Base-by-base conservation (phyloP, 2,113 vertebrate species). In the Copsychus sechellarum region DNA sequence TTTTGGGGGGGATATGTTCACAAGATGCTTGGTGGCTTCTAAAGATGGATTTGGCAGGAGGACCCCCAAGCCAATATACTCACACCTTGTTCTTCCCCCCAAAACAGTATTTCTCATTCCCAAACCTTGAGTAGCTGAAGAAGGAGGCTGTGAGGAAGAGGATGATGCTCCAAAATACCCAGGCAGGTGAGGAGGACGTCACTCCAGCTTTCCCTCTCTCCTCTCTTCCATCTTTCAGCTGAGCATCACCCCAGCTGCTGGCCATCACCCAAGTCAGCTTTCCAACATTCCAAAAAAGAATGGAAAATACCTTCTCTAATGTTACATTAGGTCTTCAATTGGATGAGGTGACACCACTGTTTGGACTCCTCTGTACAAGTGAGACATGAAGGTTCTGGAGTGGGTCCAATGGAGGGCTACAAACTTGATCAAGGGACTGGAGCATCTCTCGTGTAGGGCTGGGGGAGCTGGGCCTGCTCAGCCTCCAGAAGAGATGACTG, bases 61-160 rank as follows among this genome's bases (percentile, higher is more conserved):
- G 14, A 61, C 2, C 12, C 14, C n/a, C 12, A 38, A 61, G 38
- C 28, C 38, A 70, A 24, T 6, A 28, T 38, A 28, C 17, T 50
- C 21, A 50, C 14, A 36, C 6, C 11, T 70, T 54, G 9, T 16
- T 61, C 26, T 11, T 1, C 1, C 8, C 15, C 19, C 4, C 2
- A 11, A 38, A 70, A 1, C 28, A 24, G 15, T 16, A n/a, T 40
- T 54, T 61, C 20, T 54, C 6, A n/a, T 29, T 62, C 8, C 16
- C 40, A 70, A 17, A 62, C 8, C 20, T 24, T 54, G 8, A 28
- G 3, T 13, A 9, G 10, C 15, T 54, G 28, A 61, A 86, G 54
- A 28, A 53, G 23, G 33, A 62, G 56, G 12, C 20, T 62, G 6
- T n/a, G 19, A 70, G 14, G 22, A 86, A 25, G 25, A 76, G 31